phyloP scores from a whole-genome alignment of 2,113 vertebrate genomes.

The Cacatua alba region DNA sequence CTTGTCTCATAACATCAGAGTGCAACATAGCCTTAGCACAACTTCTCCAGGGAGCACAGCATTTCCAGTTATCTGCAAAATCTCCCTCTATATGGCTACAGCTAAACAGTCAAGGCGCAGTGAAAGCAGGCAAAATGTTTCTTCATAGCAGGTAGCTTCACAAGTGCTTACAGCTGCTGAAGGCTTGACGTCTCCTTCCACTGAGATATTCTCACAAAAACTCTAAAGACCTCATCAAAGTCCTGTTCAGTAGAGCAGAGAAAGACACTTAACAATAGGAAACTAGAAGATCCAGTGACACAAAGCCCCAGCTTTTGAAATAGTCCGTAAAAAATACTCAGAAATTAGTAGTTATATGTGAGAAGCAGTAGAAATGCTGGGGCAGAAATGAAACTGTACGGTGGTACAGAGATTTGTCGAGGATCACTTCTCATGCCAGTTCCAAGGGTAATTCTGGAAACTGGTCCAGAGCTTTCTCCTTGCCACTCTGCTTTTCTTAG shows the following conservation, averaged over 20 bases:
- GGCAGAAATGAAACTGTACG: background rate
- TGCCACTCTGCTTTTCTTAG: background rate
- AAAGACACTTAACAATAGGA: background rate
- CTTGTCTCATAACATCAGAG: background rate
- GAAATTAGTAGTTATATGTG: background rate
- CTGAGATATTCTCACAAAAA: background rate
- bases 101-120: background rate
- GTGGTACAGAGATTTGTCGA: background rate
- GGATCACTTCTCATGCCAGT: background rate
- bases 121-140: background rate
- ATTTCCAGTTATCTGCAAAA: background rate
- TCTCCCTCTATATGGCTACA: accelerated
- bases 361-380: background rate
- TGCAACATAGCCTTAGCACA: background rate
- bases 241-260: background rate
- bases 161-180: background rate
- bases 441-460: background rate
- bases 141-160: background rate
- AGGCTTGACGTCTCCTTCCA: background rate
- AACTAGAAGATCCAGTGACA: background rate
- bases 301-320: background rate
- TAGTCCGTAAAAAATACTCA: background rate
- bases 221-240: background rate
- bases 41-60: accelerated
- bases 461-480: background rate